Percentiles rank a stretch among this genome's conserved stretches.
phyloP scores from a whole-genome alignment of 2,113 vertebrate species.

The Scopus umbretta region DNA sequence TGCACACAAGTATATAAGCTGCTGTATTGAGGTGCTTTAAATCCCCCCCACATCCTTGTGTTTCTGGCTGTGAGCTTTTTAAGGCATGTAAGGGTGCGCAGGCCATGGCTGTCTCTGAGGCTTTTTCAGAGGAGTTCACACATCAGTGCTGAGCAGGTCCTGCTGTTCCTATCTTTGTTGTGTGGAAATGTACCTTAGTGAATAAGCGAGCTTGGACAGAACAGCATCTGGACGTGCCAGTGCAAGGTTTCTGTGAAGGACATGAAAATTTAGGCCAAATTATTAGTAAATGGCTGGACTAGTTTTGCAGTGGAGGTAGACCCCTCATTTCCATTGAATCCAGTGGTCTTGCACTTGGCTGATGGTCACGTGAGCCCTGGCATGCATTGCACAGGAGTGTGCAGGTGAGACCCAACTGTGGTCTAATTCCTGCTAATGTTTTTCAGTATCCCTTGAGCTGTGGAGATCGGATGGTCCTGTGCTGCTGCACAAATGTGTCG shows the following conservation, averaged over 20 bases:
- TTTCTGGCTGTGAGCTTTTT: background rate
- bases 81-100: background rate
- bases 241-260: background rate
- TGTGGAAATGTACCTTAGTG: background rate
- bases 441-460: background rate
- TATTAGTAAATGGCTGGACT: background rate
- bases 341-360: background rate
- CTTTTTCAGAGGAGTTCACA: background rate
- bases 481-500: accelerated
- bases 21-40: background rate
- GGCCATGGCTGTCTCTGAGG: background rate
- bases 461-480: background rate
- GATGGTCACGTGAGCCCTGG: background rate
- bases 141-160: background rate
- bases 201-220: background rate
- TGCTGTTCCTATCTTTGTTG: background rate
- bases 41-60: background rate
- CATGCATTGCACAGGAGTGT: accelerated
- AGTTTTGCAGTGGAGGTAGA: background rate
- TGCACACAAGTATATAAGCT: background rate
- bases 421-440: background rate
- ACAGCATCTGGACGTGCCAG: background rate
- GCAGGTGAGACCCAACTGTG: background rate
- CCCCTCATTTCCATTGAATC: background rate
- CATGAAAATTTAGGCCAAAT: background rate